These are phyloP conservation scores for Muraenolepis orangiensis DNA, from an alignment of 2,797 vertebrate species.

Conservation along the genomic window DNA sequence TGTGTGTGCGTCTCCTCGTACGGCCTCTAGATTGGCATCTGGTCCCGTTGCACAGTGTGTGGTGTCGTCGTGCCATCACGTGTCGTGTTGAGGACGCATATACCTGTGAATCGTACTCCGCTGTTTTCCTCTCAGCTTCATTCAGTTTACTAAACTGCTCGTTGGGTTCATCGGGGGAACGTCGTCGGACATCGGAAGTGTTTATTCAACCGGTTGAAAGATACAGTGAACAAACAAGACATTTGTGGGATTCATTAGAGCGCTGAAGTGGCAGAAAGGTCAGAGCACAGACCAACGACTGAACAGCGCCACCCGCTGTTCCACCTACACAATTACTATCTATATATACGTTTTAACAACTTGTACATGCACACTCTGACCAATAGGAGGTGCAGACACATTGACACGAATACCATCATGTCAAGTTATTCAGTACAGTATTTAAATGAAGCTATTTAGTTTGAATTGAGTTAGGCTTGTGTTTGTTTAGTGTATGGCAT, in stretches of 20 bases:
- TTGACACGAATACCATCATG: neutral
- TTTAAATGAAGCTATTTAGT: too few species aligned
- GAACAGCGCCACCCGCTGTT: neutral
- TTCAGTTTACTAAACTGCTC: constrained; percentile 79
- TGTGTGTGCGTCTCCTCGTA: neutral
- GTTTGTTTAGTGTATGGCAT: neutral
- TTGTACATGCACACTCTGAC: neutral
- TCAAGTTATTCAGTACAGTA: neutral
- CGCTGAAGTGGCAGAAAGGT: neutral
- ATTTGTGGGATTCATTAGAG: neutral
- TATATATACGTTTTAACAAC: neutral
- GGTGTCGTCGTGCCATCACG: neutral
- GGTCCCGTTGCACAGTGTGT: neutral
- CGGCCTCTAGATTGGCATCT: neutral
- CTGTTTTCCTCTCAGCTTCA: constrained; percentile 86
- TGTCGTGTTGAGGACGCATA: neutral
- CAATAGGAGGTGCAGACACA: neutral
- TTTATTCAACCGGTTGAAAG: neutral
- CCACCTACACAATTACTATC: neutral
- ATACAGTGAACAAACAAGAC: neutral
- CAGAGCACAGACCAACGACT: neutral
- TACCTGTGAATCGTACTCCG: constrained; percentile 90
- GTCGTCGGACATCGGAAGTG: neutral
- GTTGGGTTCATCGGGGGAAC: neutral
- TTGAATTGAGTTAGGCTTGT: too few species aligned